A percentile compares a stretch with the other conserved stretches of the same genome.
Evolutionary conservation across 2,797 vertebrate genomes (phyloP).

Genomic region (Pampus argenteus): DNA sequence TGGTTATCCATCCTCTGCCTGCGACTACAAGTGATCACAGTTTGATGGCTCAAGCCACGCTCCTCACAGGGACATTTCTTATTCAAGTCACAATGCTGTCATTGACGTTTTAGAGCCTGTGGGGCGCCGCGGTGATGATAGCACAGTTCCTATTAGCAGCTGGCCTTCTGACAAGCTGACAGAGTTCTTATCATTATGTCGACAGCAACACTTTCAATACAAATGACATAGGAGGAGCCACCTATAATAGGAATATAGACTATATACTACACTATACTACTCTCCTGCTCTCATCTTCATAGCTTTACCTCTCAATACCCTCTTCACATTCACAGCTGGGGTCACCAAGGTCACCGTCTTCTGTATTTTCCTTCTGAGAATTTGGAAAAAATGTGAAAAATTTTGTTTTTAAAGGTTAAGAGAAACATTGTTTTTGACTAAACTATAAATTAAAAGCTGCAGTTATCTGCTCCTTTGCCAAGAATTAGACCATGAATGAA

Average conservation of each 20-base stretch:
- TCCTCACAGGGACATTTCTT: conserved; percentile 72
- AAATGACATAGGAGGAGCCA: conserved; percentile 43
- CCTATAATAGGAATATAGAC: conserved; percentile 29
- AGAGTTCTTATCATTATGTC: conserved; percentile 61
- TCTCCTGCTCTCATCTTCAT: conserved; percentile 15
- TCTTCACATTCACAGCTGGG: conserved; percentile 13
- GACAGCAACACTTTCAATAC: conserved; percentile 58
- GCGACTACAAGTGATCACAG: conserved; percentile 78
- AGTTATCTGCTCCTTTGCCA: not conserved
- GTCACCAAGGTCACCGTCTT: not conserved
- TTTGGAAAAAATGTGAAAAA: not conserved
- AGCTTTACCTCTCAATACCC: conserved; percentile 25
- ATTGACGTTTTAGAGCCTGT: conserved; percentile 67
- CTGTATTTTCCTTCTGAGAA: not conserved
- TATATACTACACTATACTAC: too few species aligned
- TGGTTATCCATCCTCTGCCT: conserved; percentile 72
- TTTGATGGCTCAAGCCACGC: conserved; percentile 79
- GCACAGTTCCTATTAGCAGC: conserved; percentile 70
- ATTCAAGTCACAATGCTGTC: conserved; percentile 81
- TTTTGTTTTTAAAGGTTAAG: not conserved
- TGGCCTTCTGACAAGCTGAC: conserved; percentile 57
- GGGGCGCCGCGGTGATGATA: conserved; percentile 57
- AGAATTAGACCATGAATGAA: too few species aligned
- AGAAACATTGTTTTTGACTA: not conserved
- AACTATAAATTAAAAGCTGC: not conserved